Percentiles rank a stretch among this genome's conserved stretches.
Conservation (phyloP, 2,888 invertebrate species). For the Phengaris alcon region DNA sequence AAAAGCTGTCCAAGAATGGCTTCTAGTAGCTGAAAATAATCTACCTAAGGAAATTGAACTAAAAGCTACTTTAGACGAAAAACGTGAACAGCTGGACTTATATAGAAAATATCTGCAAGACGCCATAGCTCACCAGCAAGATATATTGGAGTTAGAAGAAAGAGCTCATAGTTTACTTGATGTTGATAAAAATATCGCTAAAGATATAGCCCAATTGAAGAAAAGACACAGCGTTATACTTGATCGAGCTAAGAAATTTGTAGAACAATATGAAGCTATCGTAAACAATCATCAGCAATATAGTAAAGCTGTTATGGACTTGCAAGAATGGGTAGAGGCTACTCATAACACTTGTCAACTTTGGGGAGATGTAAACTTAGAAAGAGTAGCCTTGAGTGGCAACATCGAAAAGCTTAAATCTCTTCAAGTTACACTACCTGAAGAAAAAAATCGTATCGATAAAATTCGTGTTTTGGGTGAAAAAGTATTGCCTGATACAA, state of each 20-base stretch:
- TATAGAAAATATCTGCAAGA: conserved; percentile 91
- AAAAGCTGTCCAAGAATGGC: conserved; percentile 88
- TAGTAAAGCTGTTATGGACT: conserved; percentile 90
- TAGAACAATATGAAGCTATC: conserved; percentile 91
- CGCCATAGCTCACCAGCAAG: conserved; percentile 90
- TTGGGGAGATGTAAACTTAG: conserved; percentile 91
- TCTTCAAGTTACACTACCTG: conserved; percentile 86
- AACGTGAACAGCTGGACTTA: conserved; percentile 90
- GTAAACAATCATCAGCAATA: conserved; percentile 94
- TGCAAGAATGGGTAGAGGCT: conserved; percentile 92
- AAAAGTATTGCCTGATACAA: conserved; percentile 92
- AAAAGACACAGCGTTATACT: conserved; percentile 86
- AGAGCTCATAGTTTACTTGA: conserved; percentile 90
- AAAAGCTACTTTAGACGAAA: conserved; percentile 93
- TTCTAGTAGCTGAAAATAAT: conserved; percentile 85
- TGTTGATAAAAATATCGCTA: conserved; percentile 85
- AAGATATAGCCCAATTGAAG: conserved; percentile 83
- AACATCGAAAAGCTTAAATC: conserved; percentile 92
- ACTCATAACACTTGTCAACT: conserved; percentile 89
- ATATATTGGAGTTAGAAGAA: conserved; percentile 88
- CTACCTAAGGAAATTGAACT: conserved; percentile 88
- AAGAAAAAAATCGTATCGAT: conserved; percentile 91
- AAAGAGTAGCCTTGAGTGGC: conserved; percentile 90
- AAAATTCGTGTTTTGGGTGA: conserved; percentile 91
- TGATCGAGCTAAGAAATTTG: conserved; percentile 85